phyloP scores from a whole-genome alignment of 30 jellyfish, hydroid and myxozoan genomes.

The Pseudorhiza aurosa region DNA sequence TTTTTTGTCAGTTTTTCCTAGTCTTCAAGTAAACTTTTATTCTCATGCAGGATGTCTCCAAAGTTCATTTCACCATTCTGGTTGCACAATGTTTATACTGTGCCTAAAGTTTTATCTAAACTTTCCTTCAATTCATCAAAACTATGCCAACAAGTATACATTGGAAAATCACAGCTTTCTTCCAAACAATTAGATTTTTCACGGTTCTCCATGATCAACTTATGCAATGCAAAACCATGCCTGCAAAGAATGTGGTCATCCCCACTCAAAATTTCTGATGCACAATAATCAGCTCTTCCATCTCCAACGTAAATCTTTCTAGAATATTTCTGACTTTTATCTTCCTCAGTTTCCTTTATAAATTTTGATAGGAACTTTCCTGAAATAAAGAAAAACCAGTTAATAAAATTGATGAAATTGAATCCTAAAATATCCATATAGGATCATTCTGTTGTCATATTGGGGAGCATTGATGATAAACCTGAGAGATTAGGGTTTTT shows the following conservation, averaged over 20 bases:
- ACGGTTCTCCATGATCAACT: background rate
- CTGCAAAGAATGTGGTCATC: slow-evolving; percentile 35
- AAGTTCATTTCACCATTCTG: too few relatives aligned
- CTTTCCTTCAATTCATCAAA: slow-evolving; percentile 9
- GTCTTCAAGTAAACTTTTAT: too few relatives aligned
- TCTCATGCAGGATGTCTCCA: too few relatives aligned
- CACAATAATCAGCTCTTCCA: slow-evolving; percentile 78
- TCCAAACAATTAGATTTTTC: background rate
- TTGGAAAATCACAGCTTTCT: background rate
- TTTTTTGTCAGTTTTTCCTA: too few relatives aligned
- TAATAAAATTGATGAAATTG: too few relatives aligned
- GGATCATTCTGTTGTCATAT: too few relatives aligned
- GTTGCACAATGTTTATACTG: too few relatives aligned
- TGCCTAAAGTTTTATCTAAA: background rate
- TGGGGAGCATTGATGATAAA: too few relatives aligned
- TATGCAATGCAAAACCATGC: slow-evolving; percentile 33
- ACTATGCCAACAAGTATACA: background rate
- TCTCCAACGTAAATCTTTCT: slow-evolving; percentile 64
- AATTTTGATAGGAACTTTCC: slow-evolving; percentile 31
- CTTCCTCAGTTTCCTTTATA: slow-evolving; percentile 3
- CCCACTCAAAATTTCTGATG: background rate
- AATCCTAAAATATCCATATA: too few relatives aligned
- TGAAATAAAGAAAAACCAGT: background rate
- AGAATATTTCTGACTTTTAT: background rate
- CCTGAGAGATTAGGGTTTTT: too few relatives aligned